A percentile compares a stretch with the other conserved stretches of the same genome.
These are phyloP conservation scores for Dipodomys spectabilis DNA, from an alignment of 2,113 vertebrate species.

Conservation along the genomic window DNA sequence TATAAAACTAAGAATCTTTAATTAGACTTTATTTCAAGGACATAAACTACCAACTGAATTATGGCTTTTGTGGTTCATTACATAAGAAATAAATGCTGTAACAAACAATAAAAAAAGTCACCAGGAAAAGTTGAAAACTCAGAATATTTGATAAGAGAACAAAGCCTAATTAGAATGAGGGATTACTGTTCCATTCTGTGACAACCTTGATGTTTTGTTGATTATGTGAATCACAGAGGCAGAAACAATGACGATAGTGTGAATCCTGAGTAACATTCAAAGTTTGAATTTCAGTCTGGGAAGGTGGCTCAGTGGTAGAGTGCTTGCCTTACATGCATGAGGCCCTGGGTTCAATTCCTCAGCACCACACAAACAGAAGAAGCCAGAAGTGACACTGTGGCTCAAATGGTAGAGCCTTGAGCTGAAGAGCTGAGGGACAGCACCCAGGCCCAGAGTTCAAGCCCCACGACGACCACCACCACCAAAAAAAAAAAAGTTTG, in stretches of 20 bases:
- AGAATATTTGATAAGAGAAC: constrained; percentile 62
- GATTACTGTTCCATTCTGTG: constrained; percentile 59
- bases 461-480: too few relatives aligned
- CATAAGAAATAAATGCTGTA: constrained; percentile 72
- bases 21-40: constrained; percentile 11
- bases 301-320: too few relatives aligned
- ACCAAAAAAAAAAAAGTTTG: neutral
- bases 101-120: constrained; percentile 66
- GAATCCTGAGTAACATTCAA: neutral
- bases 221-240: rapidly evolving
- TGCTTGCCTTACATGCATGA: too few relatives aligned
- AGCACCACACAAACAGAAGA: too few relatives aligned
- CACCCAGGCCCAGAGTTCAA: too few relatives aligned
- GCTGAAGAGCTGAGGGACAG: too few relatives aligned
- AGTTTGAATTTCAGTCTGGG: neutral
- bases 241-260: constrained; percentile 47
- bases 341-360: too few relatives aligned
- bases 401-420: too few relatives aligned
- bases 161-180: constrained; percentile 72
- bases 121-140: constrained; percentile 55
- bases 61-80: neutral
- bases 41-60: neutral
- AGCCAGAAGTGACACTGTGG: too few relatives aligned
- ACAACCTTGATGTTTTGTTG: neutral
- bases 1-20: constrained; percentile 19